phyloP scores from a whole-genome alignment of 1,140 invertebrate genomes.

The Brachionus angularis region DNA sequence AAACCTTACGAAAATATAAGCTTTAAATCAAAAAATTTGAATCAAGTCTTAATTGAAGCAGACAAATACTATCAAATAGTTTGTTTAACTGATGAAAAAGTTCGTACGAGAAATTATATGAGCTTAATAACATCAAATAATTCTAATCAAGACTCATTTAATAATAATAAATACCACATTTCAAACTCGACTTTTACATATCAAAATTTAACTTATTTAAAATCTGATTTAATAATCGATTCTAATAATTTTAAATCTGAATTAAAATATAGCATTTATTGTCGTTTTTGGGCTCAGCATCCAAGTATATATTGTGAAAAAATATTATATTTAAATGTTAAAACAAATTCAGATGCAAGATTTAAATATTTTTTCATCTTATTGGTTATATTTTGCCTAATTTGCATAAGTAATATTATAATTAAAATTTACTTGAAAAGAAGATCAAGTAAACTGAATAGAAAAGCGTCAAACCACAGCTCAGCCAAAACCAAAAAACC shows the following conservation, averaged over 20 bases:
- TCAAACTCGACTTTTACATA: not conserved
- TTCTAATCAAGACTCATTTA: not conserved
- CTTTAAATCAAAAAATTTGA: not conserved
- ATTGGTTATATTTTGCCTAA: not conserved
- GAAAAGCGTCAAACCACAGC: no score
- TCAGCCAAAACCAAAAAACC: no score
- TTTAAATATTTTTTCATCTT: not conserved
- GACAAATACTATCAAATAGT: conserved; percentile 28
- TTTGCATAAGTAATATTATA: conserved; percentile 1
- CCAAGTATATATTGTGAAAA: conserved; percentile 26
- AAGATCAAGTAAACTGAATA: no score
- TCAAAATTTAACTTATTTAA: conserved; percentile 18
- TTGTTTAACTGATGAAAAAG: conserved; percentile 26
- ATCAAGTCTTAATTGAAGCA: not conserved
- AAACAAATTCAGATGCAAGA: not conserved
- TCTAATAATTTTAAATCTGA: not conserved
- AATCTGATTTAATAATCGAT: conserved; percentile 4
- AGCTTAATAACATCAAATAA: conserved; percentile 9
- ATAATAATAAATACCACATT: conserved; percentile 20
- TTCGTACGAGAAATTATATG: conserved; percentile 21
- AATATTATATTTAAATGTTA: not conserved
- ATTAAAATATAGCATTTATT: not conserved
- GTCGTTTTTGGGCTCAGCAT: conserved; percentile 4
- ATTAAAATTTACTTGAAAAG: not conserved
- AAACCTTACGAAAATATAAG: not conserved